Percentiles rank a stretch among this genome's conserved stretches.
These are phyloP conservation scores for Antechinus stuartii DNA, from an alignment of 2,113 vertebrate genomes.

Conservation along the genomic window DNA sequence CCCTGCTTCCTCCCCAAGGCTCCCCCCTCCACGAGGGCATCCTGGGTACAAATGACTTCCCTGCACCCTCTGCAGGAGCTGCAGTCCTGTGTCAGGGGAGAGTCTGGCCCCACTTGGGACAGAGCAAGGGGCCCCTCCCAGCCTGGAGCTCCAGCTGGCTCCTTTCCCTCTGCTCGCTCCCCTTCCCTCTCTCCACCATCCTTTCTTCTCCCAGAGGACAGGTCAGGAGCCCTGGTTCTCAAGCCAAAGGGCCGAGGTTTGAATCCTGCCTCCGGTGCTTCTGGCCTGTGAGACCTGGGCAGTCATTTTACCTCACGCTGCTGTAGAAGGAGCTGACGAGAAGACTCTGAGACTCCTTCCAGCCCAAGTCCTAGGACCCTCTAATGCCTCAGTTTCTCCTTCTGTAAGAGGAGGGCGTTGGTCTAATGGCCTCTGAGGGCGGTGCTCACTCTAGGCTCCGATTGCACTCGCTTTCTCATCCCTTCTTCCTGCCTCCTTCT, in stretches of 20 bases:
- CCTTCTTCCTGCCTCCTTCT: background rate
- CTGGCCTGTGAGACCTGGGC: too few species aligned
- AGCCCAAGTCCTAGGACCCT: background rate
- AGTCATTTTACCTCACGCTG: too few species aligned
- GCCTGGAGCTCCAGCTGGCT: background rate
- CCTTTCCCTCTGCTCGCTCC: accelerated
- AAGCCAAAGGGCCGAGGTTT: too few species aligned
- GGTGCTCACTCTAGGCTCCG: background rate
- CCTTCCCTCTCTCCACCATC: background rate
- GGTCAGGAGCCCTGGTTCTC: too few species aligned
- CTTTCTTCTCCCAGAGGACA: too few species aligned
- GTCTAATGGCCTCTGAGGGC: background rate
- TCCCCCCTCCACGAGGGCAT: too few species aligned
- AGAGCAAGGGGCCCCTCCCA: background rate
- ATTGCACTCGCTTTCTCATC: background rate
- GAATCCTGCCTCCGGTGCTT: too few species aligned
- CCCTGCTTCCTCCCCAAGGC: background rate
- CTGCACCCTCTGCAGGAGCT: background rate
- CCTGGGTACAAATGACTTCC: background rate
- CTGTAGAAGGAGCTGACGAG: too few species aligned
- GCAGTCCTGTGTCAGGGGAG: too few species aligned
- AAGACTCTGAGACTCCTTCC: background rate
- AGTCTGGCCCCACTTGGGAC: background rate
- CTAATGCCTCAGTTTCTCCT: background rate
- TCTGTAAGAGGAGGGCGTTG: background rate